These are phyloP conservation scores for Bujurquina vittata DNA, from an alignment of 2,113 vertebrate species.

Conservation along the genomic window DNA sequence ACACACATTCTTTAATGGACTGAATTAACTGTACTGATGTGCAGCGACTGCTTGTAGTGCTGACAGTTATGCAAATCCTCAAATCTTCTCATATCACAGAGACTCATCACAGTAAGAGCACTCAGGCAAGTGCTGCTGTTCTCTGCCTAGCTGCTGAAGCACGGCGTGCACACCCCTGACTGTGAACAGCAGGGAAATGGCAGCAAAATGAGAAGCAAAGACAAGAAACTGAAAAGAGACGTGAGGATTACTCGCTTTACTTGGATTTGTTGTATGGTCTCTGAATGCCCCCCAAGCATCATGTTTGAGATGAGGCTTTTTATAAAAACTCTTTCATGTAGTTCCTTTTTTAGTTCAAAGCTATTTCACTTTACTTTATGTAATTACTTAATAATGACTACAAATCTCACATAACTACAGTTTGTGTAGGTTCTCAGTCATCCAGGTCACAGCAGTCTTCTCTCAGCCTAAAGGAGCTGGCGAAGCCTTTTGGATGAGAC, in stretches of 20 bases:
- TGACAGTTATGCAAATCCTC: neutral
- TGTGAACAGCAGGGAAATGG: slow-evolving; percentile 55
- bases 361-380: neutral
- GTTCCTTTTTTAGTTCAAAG: neutral
- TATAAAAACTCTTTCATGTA: neutral
- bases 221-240: slow-evolving; percentile 45
- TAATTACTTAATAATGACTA: neutral
- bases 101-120: neutral
- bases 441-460: too few relatives aligned
- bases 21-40: neutral
- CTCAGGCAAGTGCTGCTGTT: neutral
- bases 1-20: neutral
- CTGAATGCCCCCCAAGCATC: neutral
- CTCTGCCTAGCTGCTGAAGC: neutral
- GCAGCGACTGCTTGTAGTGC: neutral
- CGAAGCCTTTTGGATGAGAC: too few relatives aligned
- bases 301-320: neutral
- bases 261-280: neutral
- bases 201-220: slow-evolving; percentile 43
- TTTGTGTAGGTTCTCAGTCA: too few relatives aligned
- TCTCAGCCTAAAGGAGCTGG: too few relatives aligned
- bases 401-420: neutral
- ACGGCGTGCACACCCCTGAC: slow-evolving; percentile 33
- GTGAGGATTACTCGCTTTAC: neutral
- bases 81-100: neutral